Conservation (phyloP, 2,113 vertebrate genomes). For the Danio rerio region GRCz12tu NC_133180.1:33774001-33774500, state of each 20-base stretch:
- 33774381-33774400: neutral
- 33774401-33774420: neutral
- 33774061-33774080: neutral
- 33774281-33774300: neutral
- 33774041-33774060: conserved; percentile 1
- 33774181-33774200: neutral
- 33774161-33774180: neutral
- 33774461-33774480: neutral
- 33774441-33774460: neutral
- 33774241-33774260: neutral
- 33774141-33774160: neutral
- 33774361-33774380: neutral
- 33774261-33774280: neutral
- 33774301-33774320: neutral
- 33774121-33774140: conserved; percentile 4
- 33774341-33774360: neutral
- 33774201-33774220: neutral
- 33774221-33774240: neutral
- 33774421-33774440: neutral
- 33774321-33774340: neutral
- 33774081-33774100: conserved; percentile 8
- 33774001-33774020: conserved; percentile 26
- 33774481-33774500: neutral
- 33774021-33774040: conserved; percentile 11
- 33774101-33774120: neutral